Base-by-base conservation (phyloP, 1,140 invertebrate genomes). In the Chlorops oryzae region DNA sequence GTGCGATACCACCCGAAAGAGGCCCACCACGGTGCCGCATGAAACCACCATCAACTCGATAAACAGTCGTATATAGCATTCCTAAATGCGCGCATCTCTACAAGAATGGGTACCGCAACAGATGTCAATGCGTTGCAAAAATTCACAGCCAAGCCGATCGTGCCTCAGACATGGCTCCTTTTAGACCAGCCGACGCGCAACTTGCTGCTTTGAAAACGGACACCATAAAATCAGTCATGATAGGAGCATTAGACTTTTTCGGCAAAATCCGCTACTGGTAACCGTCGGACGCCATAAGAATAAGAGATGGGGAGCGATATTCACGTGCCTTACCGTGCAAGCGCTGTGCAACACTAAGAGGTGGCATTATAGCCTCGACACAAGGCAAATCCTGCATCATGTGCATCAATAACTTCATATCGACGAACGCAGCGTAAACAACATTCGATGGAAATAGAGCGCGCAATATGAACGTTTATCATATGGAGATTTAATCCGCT, bases 401-500 rank as follows among this genome's bases (percentile, higher is more conserved):
- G 43, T 49, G 40, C 0, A 6, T 59, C 6, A 21, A n/a, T n/a
- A n/a, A n/a, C n/a, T n/a, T n/a, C n/a, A n/a, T n/a, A n/a, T n/a
- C n/a, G 51, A 55, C 6, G 18, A 27, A 15, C 25, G 35, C 21
- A 34, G 34, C 23, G 25, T 32, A 18, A 42, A 46, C n/a, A n/a
- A n/a, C n/a, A 23, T 20, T 51, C 25, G 24, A 21, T 27, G n/a
- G 18, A 35, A 28, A 9, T 51, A n/a, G 27, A 40, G 3, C 34
- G 20, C n/a, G 5, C 25, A 32, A 6, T 23, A 32, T 35, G 1
- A 47, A 1, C 13, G 51, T n/a, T n/a, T 7, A 51, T 61, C 17
- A 28, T 45, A 12, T 66, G 62, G 64, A 41, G 57, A 3, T 65
- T 69, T 38, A 67, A 59, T 18, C 61, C 63, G 6, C 62, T 62